Percentiles rank a stretch among this genome's conserved stretches.
Conservation (phyloP, 2,113 vertebrate genomes). For the Cyprinodon tularosa region DNA sequence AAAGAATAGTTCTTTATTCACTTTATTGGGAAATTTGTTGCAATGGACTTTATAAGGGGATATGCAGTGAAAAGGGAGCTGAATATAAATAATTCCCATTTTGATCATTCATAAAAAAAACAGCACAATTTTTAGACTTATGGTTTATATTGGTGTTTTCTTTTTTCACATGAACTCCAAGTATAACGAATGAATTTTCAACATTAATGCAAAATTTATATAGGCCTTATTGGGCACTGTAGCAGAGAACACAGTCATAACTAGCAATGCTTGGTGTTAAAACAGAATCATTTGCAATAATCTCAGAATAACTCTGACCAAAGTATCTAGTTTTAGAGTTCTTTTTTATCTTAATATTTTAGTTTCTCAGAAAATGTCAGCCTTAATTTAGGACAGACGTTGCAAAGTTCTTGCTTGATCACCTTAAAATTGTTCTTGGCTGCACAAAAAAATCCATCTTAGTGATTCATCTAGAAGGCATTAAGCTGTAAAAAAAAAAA, state of each 20-base stretch:
- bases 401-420: not conserved
- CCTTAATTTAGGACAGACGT: not conserved
- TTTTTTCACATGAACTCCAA: not conserved
- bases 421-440: not conserved
- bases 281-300: not conserved
- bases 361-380: not conserved
- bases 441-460: not conserved
- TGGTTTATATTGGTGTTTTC: not conserved
- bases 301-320: not conserved
- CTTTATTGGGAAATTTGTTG: too few species aligned
- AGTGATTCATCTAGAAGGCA: not conserved
- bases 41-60: too few species aligned
- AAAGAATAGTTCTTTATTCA: too few species aligned
- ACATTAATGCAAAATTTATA: not conserved
- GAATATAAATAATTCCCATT: too few species aligned
- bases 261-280: not conserved
- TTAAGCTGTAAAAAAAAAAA: constrained; percentile 6
- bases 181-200: not conserved
- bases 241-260: not conserved
- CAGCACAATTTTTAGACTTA: not conserved
- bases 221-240: not conserved
- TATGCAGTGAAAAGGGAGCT: too few species aligned
- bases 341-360: too few species aligned
- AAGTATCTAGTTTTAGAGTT: too few species aligned
- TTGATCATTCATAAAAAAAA: too few species aligned